phyloP scores from a whole-genome alignment of 1,140 invertebrate species.

The Hycleus phaleratus region DNA sequence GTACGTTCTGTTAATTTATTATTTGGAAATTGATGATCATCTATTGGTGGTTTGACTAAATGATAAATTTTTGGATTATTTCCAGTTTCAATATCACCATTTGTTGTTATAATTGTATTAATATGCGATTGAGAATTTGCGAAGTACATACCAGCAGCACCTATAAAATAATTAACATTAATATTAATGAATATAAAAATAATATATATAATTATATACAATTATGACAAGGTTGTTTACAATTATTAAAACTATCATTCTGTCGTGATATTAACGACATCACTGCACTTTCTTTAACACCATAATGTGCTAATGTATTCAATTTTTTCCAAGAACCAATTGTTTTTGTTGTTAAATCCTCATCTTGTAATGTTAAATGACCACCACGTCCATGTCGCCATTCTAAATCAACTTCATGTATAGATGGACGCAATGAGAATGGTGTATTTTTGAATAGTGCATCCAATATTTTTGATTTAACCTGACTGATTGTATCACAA shows the following conservation, averaged over 20 bases:
- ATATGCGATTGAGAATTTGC: constrained; percentile 57
- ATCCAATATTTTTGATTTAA: constrained; percentile 96
- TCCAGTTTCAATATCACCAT: constrained; percentile 67
- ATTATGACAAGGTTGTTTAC: constrained; percentile 75
- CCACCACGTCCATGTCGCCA: constrained; percentile 89
- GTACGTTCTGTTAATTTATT: constrained; percentile 63
- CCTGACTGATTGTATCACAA: constrained; percentile 98
- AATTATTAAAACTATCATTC: constrained; percentile 73
- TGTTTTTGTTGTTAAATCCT: constrained; percentile 86
- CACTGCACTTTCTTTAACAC: constrained; percentile 87
- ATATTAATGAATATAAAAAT: not conserved
- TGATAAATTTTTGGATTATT: constrained; percentile 70
- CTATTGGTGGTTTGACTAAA: constrained; percentile 71
- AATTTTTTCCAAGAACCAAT: constrained; percentile 83
- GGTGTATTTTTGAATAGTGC: constrained; percentile 94
- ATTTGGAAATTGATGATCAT: constrained; percentile 57
- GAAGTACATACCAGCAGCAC: constrained; percentile 59
- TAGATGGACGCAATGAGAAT: constrained; percentile 85
- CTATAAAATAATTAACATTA: constrained; percentile 17
- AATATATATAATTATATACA: constrained; percentile 42
- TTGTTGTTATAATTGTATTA: constrained; percentile 59
- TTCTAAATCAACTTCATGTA: constrained; percentile 88
- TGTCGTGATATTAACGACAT: constrained; percentile 86
- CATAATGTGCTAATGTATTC: constrained; percentile 88
- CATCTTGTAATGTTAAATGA: constrained; percentile 84